These are phyloP conservation scores for Automeris io DNA, from an alignment of 2,888 invertebrate genomes.

Conservation along the genomic window DNA sequence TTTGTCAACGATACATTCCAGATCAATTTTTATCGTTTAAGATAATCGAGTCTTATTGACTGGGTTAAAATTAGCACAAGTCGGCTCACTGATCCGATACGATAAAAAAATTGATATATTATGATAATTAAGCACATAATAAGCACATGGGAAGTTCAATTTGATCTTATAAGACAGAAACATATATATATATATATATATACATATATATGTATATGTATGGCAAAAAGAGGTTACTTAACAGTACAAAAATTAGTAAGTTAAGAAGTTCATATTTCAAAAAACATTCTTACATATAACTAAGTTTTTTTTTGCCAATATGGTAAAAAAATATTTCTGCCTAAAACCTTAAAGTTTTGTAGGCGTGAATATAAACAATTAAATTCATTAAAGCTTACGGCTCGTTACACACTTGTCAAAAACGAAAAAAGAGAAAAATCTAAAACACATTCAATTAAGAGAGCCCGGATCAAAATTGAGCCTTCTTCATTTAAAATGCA, in stretches of 20 bases:
- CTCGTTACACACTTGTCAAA: conserved; percentile 9
- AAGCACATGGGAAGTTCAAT: too few species aligned
- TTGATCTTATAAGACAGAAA: too few species aligned
- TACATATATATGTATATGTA: too few species aligned
- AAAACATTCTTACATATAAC: too few species aligned
- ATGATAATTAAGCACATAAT: too few species aligned
- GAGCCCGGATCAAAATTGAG: conserved; percentile 67
- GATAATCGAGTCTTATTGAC: not conserved
- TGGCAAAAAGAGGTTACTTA: too few species aligned
- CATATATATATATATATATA: too few species aligned
- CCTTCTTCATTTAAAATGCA: conserved; percentile 75
- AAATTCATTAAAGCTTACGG: conserved; percentile 1
- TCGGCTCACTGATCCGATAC: too few species aligned
- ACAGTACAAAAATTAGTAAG: too few species aligned
- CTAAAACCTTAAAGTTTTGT: not conserved
- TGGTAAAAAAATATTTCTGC: not conserved
- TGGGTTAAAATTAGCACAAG: not conserved
- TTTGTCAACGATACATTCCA: conserved; percentile 19
- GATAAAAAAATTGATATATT: too few species aligned
- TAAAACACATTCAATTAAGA: conserved; percentile 63
- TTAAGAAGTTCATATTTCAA: too few species aligned
- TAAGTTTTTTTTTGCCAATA: too few species aligned
- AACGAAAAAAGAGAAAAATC: conserved; percentile 28
- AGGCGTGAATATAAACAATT: not conserved
- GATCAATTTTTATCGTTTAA: conserved; percentile 1